Evolutionary conservation across 2,797 vertebrate genomes (phyloP), one percentile per base, ranked within the genome.

Genomic region (Passerculus sandwichensis): DNA sequence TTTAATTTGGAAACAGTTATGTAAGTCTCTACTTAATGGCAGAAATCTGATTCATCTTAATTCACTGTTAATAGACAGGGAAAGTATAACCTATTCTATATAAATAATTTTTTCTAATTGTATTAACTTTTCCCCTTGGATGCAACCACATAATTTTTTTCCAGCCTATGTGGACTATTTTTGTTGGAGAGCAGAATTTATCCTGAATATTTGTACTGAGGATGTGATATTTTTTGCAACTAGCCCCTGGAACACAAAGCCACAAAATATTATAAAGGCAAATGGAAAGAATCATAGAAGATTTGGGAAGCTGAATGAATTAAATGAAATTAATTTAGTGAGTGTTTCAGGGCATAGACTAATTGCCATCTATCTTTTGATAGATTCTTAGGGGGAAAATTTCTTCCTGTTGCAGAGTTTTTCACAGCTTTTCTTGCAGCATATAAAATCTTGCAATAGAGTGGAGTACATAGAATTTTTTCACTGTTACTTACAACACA

Each of bases 1-100:
- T 95, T 94, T 97, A 96, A 97, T 96, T 96, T 96, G 78, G 66
- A 96, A 92, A 83, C 80, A 86, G 73, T 74, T 96, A 85, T 83
- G 85, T 83, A 88, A 95, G 77, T 83, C 86, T 89, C 93, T 93
- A 69, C 85, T 93, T 94, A 78, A 42, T 53, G 64, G 72, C 57
- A 51, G 96, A 96, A 97, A 94, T 96, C 66, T 88, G 90, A 86
- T 93, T 86, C 61, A 92, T 78, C 90, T 84, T 85, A 89, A 90
- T 89, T 97, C 71, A 38, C 59, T 96, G 88, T 94, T 93, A 93
- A 96, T 90, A 91, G 89, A 94, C 85, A 80, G 77, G 54, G 50
- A 84, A 96, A 94, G 77, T 94, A n/a, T 87, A 93, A 94, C 82
- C 94, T 81, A 62, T 15, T 90, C 19, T 70, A 79, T 88, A 85